phyloP scores from a whole-genome alignment of 2,888 invertebrate species.

The Athripsodes cinereus region DNA sequence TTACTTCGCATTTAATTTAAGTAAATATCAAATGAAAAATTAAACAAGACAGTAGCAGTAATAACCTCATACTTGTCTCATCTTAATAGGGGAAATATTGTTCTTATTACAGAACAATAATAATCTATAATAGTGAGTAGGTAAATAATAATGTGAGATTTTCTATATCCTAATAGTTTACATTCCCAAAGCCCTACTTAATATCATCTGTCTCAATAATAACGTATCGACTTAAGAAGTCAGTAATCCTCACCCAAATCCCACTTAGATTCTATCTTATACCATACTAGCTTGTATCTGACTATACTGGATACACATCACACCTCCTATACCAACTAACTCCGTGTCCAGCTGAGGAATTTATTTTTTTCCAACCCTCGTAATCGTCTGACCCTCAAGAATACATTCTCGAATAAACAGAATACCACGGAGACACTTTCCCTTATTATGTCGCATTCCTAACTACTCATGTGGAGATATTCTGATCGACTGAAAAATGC shows the following conservation, averaged over 20 bases:
- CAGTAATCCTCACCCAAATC: slow-evolving; percentile 17
- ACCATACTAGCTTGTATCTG: not conserved
- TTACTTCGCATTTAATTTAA: no score
- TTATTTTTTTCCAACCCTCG: slow-evolving; percentile 10
- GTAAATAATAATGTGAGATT: no score
- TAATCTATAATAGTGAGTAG: no score
- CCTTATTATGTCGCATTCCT: slow-evolving; percentile 26
- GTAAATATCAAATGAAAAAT: no score
- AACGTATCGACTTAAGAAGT: slow-evolving; percentile 21
- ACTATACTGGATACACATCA: not conserved
- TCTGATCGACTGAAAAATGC: slow-evolving; percentile 12
- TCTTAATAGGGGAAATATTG: no score
- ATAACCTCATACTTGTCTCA: no score
- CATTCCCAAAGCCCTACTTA: not conserved
- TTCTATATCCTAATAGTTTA: no score
- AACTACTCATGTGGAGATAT: slow-evolving; percentile 13
- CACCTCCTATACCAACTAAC: not conserved
- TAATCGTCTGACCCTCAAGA: slow-evolving; percentile 18
- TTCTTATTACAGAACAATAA: no score
- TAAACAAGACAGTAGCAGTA: no score
- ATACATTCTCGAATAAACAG: slow-evolving; percentile 26
- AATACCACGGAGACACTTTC: slow-evolving; percentile 24
- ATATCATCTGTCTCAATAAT: slow-evolving; percentile 5
- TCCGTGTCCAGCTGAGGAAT: slow-evolving; percentile 22
- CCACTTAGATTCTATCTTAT: slow-evolving; percentile 21